A percentile compares a stretch with the other conserved stretches of the same genome.
These are phyloP conservation scores for Rhineura floridana DNA, from an alignment of 2,113 vertebrate species.

Conservation along the genomic window DNA sequence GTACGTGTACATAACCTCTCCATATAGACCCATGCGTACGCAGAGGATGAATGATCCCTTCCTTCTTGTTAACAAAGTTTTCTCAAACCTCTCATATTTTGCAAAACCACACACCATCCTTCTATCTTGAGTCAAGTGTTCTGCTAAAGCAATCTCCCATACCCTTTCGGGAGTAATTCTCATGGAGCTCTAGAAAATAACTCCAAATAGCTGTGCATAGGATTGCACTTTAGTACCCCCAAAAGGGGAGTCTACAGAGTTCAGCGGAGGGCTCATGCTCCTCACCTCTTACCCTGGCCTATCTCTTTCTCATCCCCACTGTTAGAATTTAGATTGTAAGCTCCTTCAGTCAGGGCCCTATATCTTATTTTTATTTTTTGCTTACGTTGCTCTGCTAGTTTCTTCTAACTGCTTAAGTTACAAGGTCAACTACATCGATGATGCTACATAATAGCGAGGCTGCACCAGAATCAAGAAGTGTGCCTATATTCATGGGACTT, in stretches of 20 bases:
- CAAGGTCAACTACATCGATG: neutral
- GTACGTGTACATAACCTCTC: no score
- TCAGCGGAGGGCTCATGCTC: neutral
- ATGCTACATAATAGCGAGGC: neutral
- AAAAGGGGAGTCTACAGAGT: neutral
- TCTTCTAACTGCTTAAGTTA: neutral
- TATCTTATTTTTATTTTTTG: neutral
- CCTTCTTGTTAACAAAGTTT: no score
- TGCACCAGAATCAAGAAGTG: neutral
- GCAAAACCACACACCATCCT: no score
- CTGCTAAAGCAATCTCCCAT: no score
- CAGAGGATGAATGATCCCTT: no score
- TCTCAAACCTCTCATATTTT: no score
- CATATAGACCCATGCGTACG: no score
- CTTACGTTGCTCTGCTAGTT: neutral
- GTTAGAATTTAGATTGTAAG: neutral
- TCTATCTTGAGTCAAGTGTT: no score
- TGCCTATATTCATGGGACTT: neutral
- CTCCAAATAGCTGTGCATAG: neutral
- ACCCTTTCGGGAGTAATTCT: neutral
- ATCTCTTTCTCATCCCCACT: no score
- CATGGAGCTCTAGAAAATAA: neutral
- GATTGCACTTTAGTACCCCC: neutral
- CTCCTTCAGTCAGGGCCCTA: neutral
- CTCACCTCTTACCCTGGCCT: neutral